Evolutionary conservation across 2,888 invertebrate genomes (phyloP).

Genomic region (Tipula lateralis): DNA sequence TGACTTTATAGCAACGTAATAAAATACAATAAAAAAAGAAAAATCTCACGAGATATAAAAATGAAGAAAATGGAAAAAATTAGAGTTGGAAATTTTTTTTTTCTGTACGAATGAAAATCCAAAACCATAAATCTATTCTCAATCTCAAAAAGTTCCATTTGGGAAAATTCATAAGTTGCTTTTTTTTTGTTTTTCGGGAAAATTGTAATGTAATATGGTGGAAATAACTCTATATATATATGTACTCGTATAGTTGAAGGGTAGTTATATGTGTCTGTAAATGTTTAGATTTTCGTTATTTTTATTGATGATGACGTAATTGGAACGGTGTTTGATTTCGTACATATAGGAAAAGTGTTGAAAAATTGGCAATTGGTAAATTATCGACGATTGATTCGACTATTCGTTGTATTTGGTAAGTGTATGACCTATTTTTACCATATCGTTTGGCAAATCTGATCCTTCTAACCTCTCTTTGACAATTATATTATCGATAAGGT

Average conservation of each 20-base stretch:
- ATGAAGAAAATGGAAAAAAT: constrained; percentile 19
- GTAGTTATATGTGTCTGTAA: neutral
- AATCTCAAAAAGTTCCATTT: constrained; percentile 28
- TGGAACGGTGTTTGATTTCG: neutral
- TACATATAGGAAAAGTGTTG: neutral
- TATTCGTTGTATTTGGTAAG: neutral
- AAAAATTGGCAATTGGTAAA: neutral
- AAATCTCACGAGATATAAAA: constrained; percentile 26
- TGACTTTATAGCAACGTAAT: neutral
- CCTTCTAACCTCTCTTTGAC: no score
- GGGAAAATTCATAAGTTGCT: constrained; percentile 29
- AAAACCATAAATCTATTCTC: constrained; percentile 28
- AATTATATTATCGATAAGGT: no score
- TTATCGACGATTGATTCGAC: neutral
- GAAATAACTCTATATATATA: neutral
- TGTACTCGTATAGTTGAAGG: neutral
- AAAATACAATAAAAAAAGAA: neutral
- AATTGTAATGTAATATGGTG: constrained; percentile 3
- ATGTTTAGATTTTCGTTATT: neutral
- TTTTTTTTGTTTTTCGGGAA: neutral
- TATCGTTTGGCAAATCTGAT: no score
- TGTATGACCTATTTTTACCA: neutral
- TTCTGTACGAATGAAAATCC: neutral
- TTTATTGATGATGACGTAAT: neutral
- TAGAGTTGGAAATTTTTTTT: neutral